Percentiles rank a stretch among this genome's conserved stretches.
Conservation (phyloP, 2,797 vertebrate species). For the Aselliscus stoliczkanus region DNA sequence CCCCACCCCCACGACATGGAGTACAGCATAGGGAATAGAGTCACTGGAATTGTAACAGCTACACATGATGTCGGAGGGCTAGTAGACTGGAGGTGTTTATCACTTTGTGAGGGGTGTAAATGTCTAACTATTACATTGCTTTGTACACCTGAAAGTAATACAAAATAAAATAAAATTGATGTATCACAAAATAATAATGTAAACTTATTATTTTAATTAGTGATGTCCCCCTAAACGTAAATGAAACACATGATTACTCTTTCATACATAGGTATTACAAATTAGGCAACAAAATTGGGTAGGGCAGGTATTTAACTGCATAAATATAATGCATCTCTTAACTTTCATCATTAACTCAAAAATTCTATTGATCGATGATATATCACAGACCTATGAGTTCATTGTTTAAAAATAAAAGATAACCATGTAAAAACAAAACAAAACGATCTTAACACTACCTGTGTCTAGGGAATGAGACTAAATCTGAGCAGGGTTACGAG, state of each 20-base stretch:
- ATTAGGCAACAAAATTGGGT: neutral
- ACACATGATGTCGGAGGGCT: too few relatives aligned
- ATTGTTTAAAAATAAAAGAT: neutral
- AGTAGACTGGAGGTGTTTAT: too few relatives aligned
- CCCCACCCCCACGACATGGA: too few relatives aligned
- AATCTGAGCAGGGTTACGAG: neutral
- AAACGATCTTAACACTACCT: neutral
- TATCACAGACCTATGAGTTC: neutral
- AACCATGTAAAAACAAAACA: neutral
- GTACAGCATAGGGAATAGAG: too few relatives aligned
- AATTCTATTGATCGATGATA: neutral
- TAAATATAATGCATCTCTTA: neutral
- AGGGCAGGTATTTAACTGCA: neutral
- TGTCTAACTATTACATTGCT: too few relatives aligned
- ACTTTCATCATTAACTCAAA: neutral
- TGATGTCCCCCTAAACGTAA: neutral
- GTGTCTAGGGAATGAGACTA: neutral
- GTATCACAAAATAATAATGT: neutral
- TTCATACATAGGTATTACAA: neutral
- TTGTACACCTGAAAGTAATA: too few relatives aligned
- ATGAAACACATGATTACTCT: neutral
- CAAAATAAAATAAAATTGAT: neutral
- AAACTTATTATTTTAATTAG: constrained; percentile 19
- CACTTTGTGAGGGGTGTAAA: too few relatives aligned
- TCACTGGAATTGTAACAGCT: too few relatives aligned